Percentiles rank a stretch among this genome's conserved stretches.
Evolutionary conservation across 2,797 vertebrate species (phyloP).

Genomic region (Alectoris magna): DNA sequence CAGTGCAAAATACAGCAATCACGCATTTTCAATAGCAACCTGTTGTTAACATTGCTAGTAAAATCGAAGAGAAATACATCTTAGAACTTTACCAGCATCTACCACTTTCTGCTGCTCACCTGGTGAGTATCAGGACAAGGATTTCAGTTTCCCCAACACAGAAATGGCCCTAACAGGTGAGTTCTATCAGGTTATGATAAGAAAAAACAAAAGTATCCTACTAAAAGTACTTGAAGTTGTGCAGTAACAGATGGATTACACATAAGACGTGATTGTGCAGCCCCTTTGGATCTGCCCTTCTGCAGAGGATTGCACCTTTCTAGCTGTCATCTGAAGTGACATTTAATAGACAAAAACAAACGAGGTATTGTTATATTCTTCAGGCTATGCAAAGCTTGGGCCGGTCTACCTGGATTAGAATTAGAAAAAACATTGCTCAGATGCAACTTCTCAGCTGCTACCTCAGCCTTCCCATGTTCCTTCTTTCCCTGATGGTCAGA

Average conservation of each 20-base stretch:
- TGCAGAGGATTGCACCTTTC: background rate
- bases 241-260: background rate
- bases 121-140: background rate
- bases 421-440: background rate
- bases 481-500: background rate
- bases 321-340: background rate
- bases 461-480: accelerated
- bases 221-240: background rate
- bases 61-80: background rate
- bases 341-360: background rate
- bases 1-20: background rate
- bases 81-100: background rate
- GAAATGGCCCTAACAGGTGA: background rate
- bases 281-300: background rate
- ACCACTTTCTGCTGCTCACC: background rate
- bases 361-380: background rate
- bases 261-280: background rate
- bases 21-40: background rate
- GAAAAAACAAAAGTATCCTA: background rate
- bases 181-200: background rate
- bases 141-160: background rate
- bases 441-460: accelerated
- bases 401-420: background rate
- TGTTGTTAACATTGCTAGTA: background rate
- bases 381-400: background rate